Evolutionary conservation across 2,888 invertebrate species (phyloP).

Genomic region (Erebia ligea): DNA sequence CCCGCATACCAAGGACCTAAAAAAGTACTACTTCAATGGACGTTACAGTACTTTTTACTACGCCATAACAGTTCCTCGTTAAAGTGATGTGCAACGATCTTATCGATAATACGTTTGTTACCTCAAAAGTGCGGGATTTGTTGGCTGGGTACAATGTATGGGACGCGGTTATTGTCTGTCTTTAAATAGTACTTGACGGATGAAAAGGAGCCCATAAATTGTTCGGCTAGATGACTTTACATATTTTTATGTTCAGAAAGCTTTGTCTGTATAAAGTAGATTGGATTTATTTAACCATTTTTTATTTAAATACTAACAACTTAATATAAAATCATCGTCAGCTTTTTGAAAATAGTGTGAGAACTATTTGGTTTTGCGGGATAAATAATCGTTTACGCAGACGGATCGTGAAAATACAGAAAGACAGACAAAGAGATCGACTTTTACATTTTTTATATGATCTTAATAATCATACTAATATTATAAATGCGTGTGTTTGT

Average conservation of each 20-base stretch:
- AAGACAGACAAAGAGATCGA: no score
- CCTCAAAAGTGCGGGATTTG: conserved; percentile 32
- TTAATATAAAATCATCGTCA: no score
- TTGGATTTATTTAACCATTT: background rate
- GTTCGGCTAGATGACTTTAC: conserved; percentile 44
- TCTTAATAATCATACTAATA: no score
- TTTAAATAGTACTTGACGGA: conserved; percentile 12
- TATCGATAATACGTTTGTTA: conserved; percentile 70
- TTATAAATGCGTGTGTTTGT: no score
- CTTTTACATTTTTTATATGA: no score
- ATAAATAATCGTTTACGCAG: background rate
- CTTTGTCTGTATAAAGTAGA: background rate
- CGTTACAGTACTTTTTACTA: background rate
- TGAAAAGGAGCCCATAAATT: conserved; percentile 30
- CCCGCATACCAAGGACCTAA: no score
- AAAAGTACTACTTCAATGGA: conserved; percentile 44
- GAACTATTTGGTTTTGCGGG: no score
- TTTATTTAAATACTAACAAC: background rate
- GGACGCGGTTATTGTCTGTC: conserved; percentile 24
- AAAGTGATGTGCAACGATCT: conserved; percentile 61
- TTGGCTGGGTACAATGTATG: conserved; percentile 26
- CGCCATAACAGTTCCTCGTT: conserved; percentile 31
- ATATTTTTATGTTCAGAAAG: background rate
- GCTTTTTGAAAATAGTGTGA: no score
- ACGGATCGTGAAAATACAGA: no score